Conservation (phyloP, 2,888 invertebrate species). For the Drosophila barbarae region DNA sequence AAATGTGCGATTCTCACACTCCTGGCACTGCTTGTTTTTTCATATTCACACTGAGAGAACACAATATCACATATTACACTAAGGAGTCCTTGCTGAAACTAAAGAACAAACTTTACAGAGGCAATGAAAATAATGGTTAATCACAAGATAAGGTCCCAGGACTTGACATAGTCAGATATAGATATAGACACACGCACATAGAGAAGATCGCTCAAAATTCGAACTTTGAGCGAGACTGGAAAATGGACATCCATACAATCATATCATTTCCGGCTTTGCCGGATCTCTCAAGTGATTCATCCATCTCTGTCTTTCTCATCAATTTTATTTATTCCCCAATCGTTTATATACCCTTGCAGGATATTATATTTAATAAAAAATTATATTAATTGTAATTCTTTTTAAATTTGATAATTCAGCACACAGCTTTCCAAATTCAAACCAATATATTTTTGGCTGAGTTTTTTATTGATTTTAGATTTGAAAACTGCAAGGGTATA, state of each 20-base stretch:
- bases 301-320: background rate
- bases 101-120: background rate
- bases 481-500: background rate
- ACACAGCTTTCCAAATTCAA: background rate
- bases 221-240: background rate
- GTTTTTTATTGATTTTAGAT: too few relatives aligned
- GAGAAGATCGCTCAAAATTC: background rate
- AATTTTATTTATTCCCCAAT: background rate
- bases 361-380: too few relatives aligned
- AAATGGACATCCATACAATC: constrained; percentile 1
- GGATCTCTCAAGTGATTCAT: background rate
- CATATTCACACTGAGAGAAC: background rate
- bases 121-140: background rate
- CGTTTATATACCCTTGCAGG: constrained; percentile 1
- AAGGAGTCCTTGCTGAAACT: background rate
- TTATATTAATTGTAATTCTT: too few relatives aligned
- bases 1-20: background rate
- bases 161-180: background rate
- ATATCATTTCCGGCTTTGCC: background rate
- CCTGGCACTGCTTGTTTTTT: constrained; percentile 7
- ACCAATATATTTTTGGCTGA: background rate
- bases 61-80: background rate
- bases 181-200: background rate
- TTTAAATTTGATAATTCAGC: background rate
- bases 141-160: background rate